Evolutionary conservation across 2,797 vertebrate species (phyloP).

Genomic region (Chloroceryle inda): DNA sequence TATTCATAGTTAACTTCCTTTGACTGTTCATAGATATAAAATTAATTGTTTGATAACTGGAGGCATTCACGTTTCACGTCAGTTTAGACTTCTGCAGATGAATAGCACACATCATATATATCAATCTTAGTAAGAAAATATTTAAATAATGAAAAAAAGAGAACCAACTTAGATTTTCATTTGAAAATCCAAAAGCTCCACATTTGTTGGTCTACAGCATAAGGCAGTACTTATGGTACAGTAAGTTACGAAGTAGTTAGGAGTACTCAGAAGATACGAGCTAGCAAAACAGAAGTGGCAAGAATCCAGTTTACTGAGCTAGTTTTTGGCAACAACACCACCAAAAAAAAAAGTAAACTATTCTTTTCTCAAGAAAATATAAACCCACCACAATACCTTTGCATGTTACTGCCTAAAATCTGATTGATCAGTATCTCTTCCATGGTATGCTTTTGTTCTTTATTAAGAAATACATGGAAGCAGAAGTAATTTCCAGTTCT

Average conservation of each 20-base stretch:
- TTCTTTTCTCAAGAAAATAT: not conserved
- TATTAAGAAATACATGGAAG: not conserved
- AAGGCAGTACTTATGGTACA: not conserved
- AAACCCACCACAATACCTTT: not conserved
- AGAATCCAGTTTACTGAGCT: not conserved
- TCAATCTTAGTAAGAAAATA: not conserved
- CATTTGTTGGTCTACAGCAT: not conserved
- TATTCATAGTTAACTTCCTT: not conserved
- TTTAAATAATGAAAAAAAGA: not conserved
- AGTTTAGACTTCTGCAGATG: not conserved
- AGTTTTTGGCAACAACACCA: not conserved
- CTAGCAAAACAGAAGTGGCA: not conserved
- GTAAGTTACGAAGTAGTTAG: not conserved
- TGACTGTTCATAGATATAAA: not conserved
- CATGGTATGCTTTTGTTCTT: not conserved
- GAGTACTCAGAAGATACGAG: not conserved
- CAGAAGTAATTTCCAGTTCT: slow-evolving; percentile 12
- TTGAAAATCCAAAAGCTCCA: not conserved
- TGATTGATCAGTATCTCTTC: not conserved
- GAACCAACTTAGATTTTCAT: not conserved
- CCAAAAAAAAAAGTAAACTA: not conserved
- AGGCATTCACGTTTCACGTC: not conserved
- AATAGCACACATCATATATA: not conserved
- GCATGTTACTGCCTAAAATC: not conserved
- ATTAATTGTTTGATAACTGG: not conserved